Evolutionary conservation across 1,140 invertebrate genomes (phyloP).

Genomic region (Agrypnia vestita): DNA sequence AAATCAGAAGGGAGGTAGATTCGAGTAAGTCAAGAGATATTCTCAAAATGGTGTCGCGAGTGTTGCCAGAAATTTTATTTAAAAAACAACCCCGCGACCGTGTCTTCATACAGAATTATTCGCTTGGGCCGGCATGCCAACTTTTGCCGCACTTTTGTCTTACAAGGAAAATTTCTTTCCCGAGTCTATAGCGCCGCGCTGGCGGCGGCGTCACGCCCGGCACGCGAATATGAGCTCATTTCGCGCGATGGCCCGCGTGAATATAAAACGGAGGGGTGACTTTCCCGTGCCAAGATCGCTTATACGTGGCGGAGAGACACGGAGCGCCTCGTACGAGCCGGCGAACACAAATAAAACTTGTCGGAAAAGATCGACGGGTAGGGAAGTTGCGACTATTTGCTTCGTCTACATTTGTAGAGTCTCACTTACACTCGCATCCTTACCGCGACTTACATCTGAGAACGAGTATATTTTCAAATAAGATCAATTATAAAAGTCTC

Average conservation of each 20-base stretch:
- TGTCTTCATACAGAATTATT: constrained; percentile 6
- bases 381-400: too few species aligned
- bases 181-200: not conserved
- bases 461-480: too few species aligned
- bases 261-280: constrained; percentile 12
- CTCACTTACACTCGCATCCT: too few species aligned
- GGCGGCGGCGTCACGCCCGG: not conserved
- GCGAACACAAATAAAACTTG: constrained; percentile 24
- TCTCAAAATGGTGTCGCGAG: too few species aligned
- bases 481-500: too few species aligned
- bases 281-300: constrained; percentile 13
- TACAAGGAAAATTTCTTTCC: constrained; percentile 26
- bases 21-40: too few species aligned
- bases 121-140: constrained; percentile 10
- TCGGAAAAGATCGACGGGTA: constrained; percentile 7
- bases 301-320: constrained; percentile 17
- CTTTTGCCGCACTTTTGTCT: constrained; percentile 25
- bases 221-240: constrained; percentile 6
- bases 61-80: too few species aligned
- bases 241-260: not conserved
- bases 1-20: too few species aligned
- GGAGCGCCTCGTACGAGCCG: constrained; percentile 15
- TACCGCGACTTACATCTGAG: too few species aligned
- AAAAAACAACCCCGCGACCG: not conserved
- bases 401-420: too few species aligned